These are phyloP conservation scores for Colaptes auratus DNA, from an alignment of 2,113 vertebrate genomes.

Conservation along the genomic window DNA sequence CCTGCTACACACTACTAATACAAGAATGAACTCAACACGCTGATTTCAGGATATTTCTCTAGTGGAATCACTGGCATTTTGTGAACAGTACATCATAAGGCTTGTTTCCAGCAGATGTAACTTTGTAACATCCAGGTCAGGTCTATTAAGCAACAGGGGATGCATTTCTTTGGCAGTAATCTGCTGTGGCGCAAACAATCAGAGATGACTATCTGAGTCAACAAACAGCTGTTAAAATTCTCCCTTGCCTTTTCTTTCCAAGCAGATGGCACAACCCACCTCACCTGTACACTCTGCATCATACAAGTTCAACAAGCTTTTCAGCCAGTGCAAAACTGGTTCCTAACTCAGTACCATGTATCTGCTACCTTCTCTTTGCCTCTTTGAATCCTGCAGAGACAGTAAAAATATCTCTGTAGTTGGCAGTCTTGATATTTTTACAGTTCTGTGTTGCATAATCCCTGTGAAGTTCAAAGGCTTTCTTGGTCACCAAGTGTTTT, in stretches of 20 bases:
- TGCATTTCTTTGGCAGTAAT: slow-evolving; percentile 63
- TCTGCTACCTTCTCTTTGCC: slow-evolving; percentile 10
- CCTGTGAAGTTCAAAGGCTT: neutral
- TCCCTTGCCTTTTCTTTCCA: slow-evolving; percentile 33
- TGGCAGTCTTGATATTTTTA: neutral
- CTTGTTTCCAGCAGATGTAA: slow-evolving; percentile 59
- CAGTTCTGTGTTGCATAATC: neutral
- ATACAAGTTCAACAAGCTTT: slow-evolving; percentile 39
- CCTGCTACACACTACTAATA: neutral
- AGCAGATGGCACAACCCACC: slow-evolving; percentile 45
- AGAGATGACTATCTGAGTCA: slow-evolving; percentile 62
- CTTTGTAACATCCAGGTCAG: slow-evolving; percentile 63
- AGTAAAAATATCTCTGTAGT: slow-evolving; percentile 35
- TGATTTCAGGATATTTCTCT: slow-evolving; percentile 46
- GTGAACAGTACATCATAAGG: slow-evolving; percentile 44
- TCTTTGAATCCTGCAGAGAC: slow-evolving; percentile 13
- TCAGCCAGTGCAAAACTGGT: neutral
- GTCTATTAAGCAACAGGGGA: slow-evolving; percentile 60
- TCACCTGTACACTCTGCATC: neutral
- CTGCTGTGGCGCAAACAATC: slow-evolving; percentile 53
- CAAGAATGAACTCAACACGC: slow-evolving; percentile 7
- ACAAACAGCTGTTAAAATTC: slow-evolving; percentile 61
- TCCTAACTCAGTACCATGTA: neutral
- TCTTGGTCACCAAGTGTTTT: neutral
- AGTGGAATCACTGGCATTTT: slow-evolving; percentile 23